Evolutionary conservation across 30 jellyfish, hydroid and myxozoan species (phyloP).

Genomic region (Aurelia aurita complex sp. Pacific): DNA sequence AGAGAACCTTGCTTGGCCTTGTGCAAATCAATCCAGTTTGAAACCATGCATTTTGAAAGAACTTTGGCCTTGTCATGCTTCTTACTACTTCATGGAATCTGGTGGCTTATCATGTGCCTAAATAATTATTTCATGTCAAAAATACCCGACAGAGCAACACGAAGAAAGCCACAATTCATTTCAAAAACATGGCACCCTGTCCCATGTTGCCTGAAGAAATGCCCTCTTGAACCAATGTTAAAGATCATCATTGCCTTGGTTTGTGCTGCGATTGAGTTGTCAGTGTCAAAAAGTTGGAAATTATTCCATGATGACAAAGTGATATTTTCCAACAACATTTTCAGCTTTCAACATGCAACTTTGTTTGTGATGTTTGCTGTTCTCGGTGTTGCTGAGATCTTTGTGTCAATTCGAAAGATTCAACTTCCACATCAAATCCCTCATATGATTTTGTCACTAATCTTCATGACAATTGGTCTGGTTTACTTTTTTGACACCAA

Average conservation of each 20-base stretch:
- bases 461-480: constrained; percentile 27
- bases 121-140: constrained; percentile 40
- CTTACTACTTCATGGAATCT: constrained; percentile 23
- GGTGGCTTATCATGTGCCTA: constrained; percentile 64
- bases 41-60: constrained; percentile 27
- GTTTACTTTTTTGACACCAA: neutral
- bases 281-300: constrained; percentile 27
- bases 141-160: constrained; percentile 50
- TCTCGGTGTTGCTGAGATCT: constrained; percentile 40
- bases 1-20: no score
- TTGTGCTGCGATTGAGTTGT: constrained; percentile 26
- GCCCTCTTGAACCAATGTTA: constrained; percentile 48
- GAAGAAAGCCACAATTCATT: constrained; percentile 41
- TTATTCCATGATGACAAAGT: constrained; percentile 24
- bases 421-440: constrained; percentile 33
- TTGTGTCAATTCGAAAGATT: constrained; percentile 21
- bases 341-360: constrained; percentile 31
- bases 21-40: no score
- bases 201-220: constrained; percentile 13
- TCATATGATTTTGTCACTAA: constrained; percentile 21
- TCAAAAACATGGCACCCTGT: constrained; percentile 54
- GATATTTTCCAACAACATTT: constrained; percentile 3
- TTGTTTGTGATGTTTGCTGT: constrained; percentile 37
- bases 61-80: constrained; percentile 21
- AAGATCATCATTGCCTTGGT: constrained; percentile 16